phyloP scores from a whole-genome alignment of 2,888 invertebrate species.

The Exephanes ischioxanthus region DNA sequence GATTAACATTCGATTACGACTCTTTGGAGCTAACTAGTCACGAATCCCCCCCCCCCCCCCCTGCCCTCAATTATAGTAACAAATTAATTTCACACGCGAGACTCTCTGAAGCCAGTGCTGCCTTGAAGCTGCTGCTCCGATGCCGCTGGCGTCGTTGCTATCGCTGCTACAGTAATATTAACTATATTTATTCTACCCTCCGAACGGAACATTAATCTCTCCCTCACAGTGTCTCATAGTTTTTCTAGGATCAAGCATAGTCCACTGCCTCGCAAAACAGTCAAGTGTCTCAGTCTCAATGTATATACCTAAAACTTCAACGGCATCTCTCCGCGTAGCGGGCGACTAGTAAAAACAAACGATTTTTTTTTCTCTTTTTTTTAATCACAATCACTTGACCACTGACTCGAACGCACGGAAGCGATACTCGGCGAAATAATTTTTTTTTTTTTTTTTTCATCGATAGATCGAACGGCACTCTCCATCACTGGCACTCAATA shows the following conservation, averaged over 20 bases:
- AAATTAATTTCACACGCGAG: conserved; percentile 1
- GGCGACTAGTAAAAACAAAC: no score
- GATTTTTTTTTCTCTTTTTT: no score
- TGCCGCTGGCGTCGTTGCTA: not conserved
- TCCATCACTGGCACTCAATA: no score
- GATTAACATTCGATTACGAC: not conserved
- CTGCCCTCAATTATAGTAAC: not conserved
- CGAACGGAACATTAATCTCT: not conserved
- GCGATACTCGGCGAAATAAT: no score
- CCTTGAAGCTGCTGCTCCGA: not conserved
- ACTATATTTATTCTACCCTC: not conserved
- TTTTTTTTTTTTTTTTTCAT: no score
- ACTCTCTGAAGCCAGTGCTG: not conserved
- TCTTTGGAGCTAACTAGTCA: conserved; percentile 7
- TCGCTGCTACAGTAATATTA: not conserved
- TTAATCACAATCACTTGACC: not conserved
- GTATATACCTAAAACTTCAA: no score
- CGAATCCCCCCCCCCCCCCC: not conserved
- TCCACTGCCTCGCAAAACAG: no score
- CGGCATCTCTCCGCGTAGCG: not conserved
- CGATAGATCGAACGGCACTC: not conserved
- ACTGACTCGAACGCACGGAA: not conserved
- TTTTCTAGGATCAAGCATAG: not conserved
- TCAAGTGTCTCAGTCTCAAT: no score
- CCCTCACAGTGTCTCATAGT: not conserved